These are phyloP conservation scores for Epinephelus coioides DNA, from an alignment of 2,797 vertebrate species.

Conservation along the genomic window DNA sequence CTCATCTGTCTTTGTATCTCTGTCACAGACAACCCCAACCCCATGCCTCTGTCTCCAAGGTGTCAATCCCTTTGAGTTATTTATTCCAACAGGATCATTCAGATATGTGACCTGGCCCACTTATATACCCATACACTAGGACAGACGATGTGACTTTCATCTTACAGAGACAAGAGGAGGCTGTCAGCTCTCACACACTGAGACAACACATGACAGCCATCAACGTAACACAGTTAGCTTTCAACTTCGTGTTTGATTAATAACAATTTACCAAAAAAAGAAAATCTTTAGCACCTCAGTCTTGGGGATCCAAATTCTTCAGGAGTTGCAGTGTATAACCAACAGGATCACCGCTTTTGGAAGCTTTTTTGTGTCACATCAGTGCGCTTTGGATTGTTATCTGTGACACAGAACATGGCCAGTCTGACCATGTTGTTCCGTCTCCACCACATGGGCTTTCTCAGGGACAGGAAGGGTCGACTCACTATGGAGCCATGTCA, in stretches of 20 bases:
- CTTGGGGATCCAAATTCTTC: conserved; percentile 5
- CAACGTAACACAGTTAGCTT: neutral
- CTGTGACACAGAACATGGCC: conserved; percentile 65
- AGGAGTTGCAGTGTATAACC: neutral
- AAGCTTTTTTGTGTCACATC: conserved; percentile 7
- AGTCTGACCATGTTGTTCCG: conserved; percentile 65
- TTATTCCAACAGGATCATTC: conserved; percentile 74
- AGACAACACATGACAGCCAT: conserved; percentile 4
- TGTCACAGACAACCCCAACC: conserved; percentile 36
- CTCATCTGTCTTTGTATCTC: conserved; percentile 21
- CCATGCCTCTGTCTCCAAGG: conserved; percentile 49
- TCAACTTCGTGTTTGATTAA: neutral
- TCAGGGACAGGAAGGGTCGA: conserved; percentile 67
- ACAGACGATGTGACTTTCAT: conserved; percentile 24
- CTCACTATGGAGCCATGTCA: conserved; percentile 54
- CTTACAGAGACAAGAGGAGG: conserved; percentile 20
- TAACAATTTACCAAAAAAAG: conserved; percentile 13
- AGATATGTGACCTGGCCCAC: conserved; percentile 59
- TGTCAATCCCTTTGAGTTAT: conserved; percentile 74
- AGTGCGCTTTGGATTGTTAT: conserved; percentile 13
- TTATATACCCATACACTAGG: conserved; percentile 20
- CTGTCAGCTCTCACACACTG: conserved; percentile 13
- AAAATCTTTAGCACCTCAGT: conserved; percentile 1
- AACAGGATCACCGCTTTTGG: neutral
- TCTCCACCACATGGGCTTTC: conserved; percentile 72